Conservation (phyloP, 2,888 invertebrate genomes). For the Dolichopus griseipennis region DNA sequence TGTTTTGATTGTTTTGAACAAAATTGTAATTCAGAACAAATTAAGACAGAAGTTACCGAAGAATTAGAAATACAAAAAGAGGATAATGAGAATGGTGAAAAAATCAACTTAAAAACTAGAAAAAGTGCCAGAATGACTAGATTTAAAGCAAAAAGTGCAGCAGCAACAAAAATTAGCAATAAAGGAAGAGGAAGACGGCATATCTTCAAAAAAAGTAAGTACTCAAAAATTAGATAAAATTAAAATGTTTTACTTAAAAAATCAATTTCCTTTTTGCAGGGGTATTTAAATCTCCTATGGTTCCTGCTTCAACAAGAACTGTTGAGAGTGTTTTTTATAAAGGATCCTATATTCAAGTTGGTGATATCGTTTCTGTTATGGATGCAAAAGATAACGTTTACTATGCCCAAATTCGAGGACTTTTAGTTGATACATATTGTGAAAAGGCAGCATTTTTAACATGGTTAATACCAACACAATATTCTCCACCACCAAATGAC, state of each 20-base stretch:
- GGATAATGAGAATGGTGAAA: constrained; percentile 13
- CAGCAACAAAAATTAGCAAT: constrained; percentile 30
- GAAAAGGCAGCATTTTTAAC: constrained; percentile 87
- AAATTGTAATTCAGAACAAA: constrained; percentile 35
- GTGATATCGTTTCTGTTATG: constrained; percentile 80
- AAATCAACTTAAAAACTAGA: constrained; percentile 14
- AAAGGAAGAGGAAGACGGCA: constrained; percentile 69
- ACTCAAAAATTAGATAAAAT: constrained; percentile 31
- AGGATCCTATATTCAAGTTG: constrained; percentile 76
- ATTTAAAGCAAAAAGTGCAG: constrained; percentile 47
- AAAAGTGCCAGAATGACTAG: constrained; percentile 29
- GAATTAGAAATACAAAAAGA: constrained; percentile 7
- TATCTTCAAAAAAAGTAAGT: constrained; percentile 63
- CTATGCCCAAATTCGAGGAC: constrained; percentile 83
- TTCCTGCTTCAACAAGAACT: constrained; percentile 72
- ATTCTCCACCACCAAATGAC: constrained; percentile 66
- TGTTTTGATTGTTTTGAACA: constrained; percentile 65
- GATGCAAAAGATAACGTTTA: constrained; percentile 68
- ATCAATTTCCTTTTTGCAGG: neutral
- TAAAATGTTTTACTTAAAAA: neutral
- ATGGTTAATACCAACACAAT: constrained; percentile 81
- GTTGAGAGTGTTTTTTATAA: constrained; percentile 53
- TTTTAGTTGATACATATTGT: constrained; percentile 85
- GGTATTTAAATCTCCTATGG: constrained; percentile 62
- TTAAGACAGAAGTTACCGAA: constrained; percentile 9